Evolutionary conservation across 2,888 invertebrate genomes (phyloP).

Genomic region (Charanyca ferruginea): DNA sequence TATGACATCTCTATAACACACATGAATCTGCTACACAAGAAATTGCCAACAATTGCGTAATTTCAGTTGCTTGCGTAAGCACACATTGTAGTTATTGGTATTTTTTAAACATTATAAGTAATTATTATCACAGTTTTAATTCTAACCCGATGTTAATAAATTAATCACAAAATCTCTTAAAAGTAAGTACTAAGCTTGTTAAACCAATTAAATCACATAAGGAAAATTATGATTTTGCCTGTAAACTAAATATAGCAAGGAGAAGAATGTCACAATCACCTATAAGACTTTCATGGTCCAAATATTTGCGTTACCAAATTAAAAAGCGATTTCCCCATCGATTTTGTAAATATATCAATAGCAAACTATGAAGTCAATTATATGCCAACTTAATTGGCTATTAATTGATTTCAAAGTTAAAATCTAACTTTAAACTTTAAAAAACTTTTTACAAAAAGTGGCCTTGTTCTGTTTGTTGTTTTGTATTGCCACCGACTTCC

Average conservation of each 20-base stretch:
- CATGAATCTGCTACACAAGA: no score
- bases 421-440: no score
- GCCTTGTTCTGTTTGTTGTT: no score
- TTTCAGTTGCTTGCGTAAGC: neutral
- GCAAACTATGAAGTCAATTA: no score
- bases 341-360: no score
- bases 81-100: neutral
- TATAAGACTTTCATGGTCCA: slow-evolving; percentile 1
- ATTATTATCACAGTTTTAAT: neutral
- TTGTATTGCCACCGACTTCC: no score
- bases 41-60: neutral
- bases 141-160: slow-evolving; percentile 43
- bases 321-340: no score
- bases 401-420: no score
- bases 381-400: no score
- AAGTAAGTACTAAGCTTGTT: slow-evolving; percentile 7
- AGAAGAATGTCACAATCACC: slow-evolving; percentile 3
- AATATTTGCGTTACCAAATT: neutral
- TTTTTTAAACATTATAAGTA: neutral
- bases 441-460: no score
- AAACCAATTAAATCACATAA: slow-evolving; percentile 1
- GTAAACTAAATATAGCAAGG: slow-evolving; percentile 19
- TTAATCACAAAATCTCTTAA: slow-evolving; percentile 49
- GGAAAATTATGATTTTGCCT: slow-evolving; percentile 13
- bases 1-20: no score